Conservation (phyloP, 1,140 invertebrate species). For the Lordiphosa mommai region DNA sequence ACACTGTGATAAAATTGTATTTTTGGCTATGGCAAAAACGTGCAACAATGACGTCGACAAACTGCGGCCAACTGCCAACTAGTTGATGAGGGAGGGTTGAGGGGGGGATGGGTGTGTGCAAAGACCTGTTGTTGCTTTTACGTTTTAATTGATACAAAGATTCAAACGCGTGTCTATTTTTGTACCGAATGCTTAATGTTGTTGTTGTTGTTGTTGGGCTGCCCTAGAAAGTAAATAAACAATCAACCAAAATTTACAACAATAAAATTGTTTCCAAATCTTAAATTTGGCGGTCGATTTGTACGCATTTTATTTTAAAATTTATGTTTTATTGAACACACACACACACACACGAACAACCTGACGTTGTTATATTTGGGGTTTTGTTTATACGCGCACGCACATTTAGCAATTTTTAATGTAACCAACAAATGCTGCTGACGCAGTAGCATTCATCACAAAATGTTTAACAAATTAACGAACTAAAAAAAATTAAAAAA, state of each 20-base stretch:
- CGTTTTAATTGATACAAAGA: slow-evolving; percentile 69
- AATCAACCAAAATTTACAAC: slow-evolving; percentile 23
- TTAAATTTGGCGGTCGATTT: slow-evolving; percentile 70
- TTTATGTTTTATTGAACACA: slow-evolving; percentile 65
- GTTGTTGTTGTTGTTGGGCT: slow-evolving; percentile 41
- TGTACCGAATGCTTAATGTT: slow-evolving; percentile 47
- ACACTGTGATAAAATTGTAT: slow-evolving; percentile 5
- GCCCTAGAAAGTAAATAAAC: slow-evolving; percentile 74
- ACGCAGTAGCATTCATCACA: slow-evolving; percentile 42
- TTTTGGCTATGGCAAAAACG: slow-evolving; percentile 65
- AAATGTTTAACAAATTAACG: slow-evolving; percentile 43
- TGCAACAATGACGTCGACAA: slow-evolving; percentile 68
- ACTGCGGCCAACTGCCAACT: slow-evolving; percentile 54
- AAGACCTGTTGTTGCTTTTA: slow-evolving; percentile 36
- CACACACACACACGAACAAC: too few species aligned
- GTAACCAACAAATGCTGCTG: slow-evolving; percentile 54
- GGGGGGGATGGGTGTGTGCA: background rate
- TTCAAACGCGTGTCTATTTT: slow-evolving; percentile 69
- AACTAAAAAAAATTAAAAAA: background rate
- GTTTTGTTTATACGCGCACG: slow-evolving; percentile 60
- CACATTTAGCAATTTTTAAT: slow-evolving; percentile 67
- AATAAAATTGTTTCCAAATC: slow-evolving; percentile 17
- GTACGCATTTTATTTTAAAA: slow-evolving; percentile 66
- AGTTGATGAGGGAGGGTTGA: slow-evolving; percentile 32
- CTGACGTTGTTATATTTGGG: slow-evolving; percentile 52